A percentile compares a stretch with the other conserved stretches of the same genome.
Conservation (phyloP, 2,797 vertebrate genomes). For the Kryptopterus vitreolus region DNA sequence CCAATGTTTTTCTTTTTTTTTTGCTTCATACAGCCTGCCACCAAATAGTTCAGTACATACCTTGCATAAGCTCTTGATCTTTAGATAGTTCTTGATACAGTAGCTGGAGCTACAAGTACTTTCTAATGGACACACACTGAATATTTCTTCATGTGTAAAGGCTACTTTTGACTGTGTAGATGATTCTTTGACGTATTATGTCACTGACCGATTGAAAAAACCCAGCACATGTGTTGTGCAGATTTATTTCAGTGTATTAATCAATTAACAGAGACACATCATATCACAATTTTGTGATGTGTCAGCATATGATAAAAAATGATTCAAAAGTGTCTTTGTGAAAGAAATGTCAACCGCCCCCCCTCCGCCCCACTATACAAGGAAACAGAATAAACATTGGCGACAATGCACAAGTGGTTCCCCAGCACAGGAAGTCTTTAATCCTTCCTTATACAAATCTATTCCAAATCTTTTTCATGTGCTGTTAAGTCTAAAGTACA, state of each 20-base stretch:
- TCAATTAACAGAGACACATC: neutral
- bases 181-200: neutral
- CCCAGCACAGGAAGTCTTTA: conserved; percentile 46
- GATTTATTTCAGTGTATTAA: neutral
- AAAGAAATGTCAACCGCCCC: neutral
- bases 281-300: neutral
- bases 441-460: conserved; percentile 58
- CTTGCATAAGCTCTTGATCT: conserved; percentile 3
- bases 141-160: neutral
- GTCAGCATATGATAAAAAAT: too few species aligned
- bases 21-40: neutral
- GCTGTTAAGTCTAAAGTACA: conserved; percentile 48
- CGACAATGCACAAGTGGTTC: conserved; percentile 43
- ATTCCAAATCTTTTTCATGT: conserved; percentile 54
- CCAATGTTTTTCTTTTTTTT: neutral
- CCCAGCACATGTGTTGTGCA: neutral
- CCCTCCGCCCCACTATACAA: neutral
- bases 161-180: neutral
- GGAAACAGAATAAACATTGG: neutral
- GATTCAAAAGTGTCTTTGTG: neutral
- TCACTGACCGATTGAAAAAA: neutral
- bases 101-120: neutral
- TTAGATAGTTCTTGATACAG: neutral
- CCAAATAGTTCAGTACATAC: neutral
- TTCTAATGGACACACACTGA: neutral